Percentiles rank a stretch among this genome's conserved stretches.
These are phyloP conservation scores for Aphelinus atriplicis DNA, from an alignment of 1,140 invertebrate genomes.

Conservation along the genomic window DNA sequence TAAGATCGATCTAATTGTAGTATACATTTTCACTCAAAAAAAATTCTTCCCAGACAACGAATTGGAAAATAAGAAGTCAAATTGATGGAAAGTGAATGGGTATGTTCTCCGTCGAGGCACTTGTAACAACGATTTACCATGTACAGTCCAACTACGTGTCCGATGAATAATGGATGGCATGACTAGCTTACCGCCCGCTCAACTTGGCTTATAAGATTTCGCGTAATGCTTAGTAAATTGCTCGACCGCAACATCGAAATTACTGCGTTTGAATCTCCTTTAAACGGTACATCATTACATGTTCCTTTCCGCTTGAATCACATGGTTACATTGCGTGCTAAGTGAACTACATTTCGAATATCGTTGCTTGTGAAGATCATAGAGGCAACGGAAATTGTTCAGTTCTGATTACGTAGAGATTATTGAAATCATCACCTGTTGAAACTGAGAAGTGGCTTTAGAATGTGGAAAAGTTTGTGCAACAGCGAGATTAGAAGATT, in stretches of 20 bases:
- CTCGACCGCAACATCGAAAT: conserved; percentile 59
- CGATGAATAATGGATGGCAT: conserved; percentile 64
- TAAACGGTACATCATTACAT: conserved; percentile 57
- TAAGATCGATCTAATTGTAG: no score
- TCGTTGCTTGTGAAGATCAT: no score
- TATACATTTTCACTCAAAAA: no score
- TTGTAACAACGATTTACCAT: background rate
- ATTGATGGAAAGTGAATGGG: conserved; percentile 22
- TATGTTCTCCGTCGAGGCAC: background rate
- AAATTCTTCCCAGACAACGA: no score
- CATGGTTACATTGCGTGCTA: background rate
- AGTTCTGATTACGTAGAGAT: no score
- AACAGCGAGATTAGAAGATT: no score
- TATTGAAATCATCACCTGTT: no score
- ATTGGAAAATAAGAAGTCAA: background rate
- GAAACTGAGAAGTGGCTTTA: no score
- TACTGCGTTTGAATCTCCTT: conserved; percentile 42
- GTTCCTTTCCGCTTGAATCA: conserved; percentile 41
- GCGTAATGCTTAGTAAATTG: conserved; percentile 62
- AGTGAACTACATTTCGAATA: conserved; percentile 2
- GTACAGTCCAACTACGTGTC: conserved; percentile 44
- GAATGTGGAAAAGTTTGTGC: no score
- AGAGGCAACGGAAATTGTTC: no score
- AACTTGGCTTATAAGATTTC: conserved; percentile 56
- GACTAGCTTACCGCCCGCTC: conserved; percentile 52